A percentile compares a stretch with the other conserved stretches of the same genome.
phyloP scores from a whole-genome alignment of 2,888 invertebrate genomes.

The Cynaeus angustus region DNA sequence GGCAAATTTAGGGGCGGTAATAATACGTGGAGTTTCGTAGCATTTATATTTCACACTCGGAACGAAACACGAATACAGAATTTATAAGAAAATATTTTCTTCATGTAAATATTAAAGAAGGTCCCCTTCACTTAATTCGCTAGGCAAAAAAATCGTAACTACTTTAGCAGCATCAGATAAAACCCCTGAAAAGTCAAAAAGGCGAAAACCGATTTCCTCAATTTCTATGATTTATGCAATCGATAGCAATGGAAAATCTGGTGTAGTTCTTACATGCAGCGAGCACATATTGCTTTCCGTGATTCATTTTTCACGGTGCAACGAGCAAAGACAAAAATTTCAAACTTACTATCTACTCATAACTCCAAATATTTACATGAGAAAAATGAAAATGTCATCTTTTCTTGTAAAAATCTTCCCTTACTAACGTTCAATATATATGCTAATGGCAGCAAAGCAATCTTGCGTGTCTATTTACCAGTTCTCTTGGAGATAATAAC shows the following conservation, averaged over 20 bases:
- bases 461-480: slow-evolving; percentile 58
- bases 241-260: slow-evolving; percentile 16
- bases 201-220: not conserved
- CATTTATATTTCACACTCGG: too few relatives aligned
- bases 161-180: slow-evolving; percentile 5
- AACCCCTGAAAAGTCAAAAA: slow-evolving; percentile 10
- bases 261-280: slow-evolving; percentile 13
- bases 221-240: slow-evolving; percentile 20
- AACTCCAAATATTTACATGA: slow-evolving; percentile 47
- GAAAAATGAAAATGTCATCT: slow-evolving; percentile 55
- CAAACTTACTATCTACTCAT: not conserved
- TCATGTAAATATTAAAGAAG: slow-evolving; percentile 2
- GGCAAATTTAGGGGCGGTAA: too few relatives aligned
- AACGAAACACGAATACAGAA: too few relatives aligned
- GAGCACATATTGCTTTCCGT: slow-evolving; percentile 9
- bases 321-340: not conserved
- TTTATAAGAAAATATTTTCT: too few relatives aligned
- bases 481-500: slow-evolving; percentile 50
- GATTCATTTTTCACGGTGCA: not conserved
- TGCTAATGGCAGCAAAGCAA: slow-evolving; percentile 58
- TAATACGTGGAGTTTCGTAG: too few relatives aligned
- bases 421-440: slow-evolving; percentile 58
- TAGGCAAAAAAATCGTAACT: too few relatives aligned
- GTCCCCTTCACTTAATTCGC: too few relatives aligned
- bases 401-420: slow-evolving; percentile 39